Percentiles rank a stretch among this genome's conserved stretches.
Conservation (phyloP, 1,140 invertebrate genomes). For the Anadara kagoshimensis region DNA sequence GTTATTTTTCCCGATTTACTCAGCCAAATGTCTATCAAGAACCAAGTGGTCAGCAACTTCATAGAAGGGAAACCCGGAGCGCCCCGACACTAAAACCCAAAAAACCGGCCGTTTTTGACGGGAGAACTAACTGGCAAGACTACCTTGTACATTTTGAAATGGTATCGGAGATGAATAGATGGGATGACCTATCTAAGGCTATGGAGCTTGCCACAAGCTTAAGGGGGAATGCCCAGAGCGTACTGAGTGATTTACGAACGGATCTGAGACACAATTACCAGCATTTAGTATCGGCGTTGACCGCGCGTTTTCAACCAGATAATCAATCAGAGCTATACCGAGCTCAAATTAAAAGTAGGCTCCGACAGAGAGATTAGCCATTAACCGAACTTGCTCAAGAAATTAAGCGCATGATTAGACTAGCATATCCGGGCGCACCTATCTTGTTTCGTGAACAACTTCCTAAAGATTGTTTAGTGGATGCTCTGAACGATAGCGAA, state of each 20-base stretch:
- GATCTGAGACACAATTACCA: not conserved
- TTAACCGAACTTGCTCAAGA: not conserved
- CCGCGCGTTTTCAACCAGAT: not conserved
- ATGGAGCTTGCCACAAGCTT: conserved; percentile 7
- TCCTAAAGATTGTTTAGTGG: not conserved
- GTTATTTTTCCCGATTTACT: no score
- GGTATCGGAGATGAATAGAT: conserved; percentile 1
- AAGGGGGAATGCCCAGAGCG: not conserved
- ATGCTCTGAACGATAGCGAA: not conserved
- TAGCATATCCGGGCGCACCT: not conserved
- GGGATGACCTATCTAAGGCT: conserved; percentile 4
- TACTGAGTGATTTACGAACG: conserved; percentile 4
- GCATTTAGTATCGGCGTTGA: not conserved
- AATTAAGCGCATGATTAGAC: not conserved
- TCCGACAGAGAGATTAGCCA: not conserved
- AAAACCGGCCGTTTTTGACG: no score
- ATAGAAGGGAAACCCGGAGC: no score
- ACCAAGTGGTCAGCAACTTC: no score
- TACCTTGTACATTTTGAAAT: conserved; percentile 13
- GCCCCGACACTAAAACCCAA: no score
- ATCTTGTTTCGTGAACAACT: not conserved
- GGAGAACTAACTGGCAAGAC: no score
- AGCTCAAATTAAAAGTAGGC: not conserved
- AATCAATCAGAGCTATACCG: no score
- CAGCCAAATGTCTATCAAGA: no score